Evolutionary conservation across 2,888 invertebrate genomes (phyloP).

Genomic region (Aethes cnicana): DNA sequence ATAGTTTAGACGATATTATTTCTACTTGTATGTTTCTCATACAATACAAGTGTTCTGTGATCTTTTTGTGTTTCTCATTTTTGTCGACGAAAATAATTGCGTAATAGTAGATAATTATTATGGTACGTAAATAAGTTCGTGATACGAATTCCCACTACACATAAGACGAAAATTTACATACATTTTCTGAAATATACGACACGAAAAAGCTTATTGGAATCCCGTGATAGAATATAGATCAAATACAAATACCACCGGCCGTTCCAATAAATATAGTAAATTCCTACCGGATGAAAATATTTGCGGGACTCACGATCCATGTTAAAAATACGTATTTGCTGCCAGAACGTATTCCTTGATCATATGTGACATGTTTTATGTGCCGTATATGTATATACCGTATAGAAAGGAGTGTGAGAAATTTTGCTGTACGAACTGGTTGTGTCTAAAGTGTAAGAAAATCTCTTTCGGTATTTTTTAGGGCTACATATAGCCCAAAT

Average conservation of each 20-base stretch:
- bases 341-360: constrained; percentile 3
- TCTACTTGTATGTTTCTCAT: no score
- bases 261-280: not conserved
- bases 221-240: not conserved
- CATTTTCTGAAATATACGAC: no score
- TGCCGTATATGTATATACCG: not conserved
- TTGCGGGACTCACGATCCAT: constrained; percentile 2
- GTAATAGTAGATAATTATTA: no score
- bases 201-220: not conserved
- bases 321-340: constrained; percentile 20
- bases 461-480: no score
- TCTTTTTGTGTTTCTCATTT: no score
- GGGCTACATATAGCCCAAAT: no score
- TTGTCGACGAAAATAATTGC: no score
- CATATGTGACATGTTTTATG: constrained; percentile 13
- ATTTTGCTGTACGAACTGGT: constrained; percentile 35
- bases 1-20: no score
- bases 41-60: no score
- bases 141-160: no score
- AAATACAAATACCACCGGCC: not conserved
- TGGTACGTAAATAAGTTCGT: no score
- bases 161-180: not conserved
- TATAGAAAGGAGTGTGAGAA: constrained; percentile 30
- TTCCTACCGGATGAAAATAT: constrained; percentile 6
- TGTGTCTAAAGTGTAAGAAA: no score